A percentile compares a stretch with the other conserved stretches of the same genome.
Conservation (phyloP, 2,888 invertebrate species). For the Metopia argyrocephala region DNA sequence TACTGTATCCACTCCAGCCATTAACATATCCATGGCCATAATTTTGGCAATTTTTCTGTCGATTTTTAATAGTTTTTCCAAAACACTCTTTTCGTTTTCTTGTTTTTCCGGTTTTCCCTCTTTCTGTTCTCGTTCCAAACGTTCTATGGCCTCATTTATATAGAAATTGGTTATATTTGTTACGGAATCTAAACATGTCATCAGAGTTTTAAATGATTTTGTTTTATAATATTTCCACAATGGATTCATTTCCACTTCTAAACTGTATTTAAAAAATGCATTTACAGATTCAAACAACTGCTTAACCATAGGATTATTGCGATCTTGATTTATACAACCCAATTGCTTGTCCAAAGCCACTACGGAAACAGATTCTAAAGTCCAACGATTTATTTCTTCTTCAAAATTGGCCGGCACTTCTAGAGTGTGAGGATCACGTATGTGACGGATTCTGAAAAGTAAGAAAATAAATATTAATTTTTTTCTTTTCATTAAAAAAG, state of each 20-base stretch:
- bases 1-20: conserved; percentile 87
- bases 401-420: conserved; percentile 79
- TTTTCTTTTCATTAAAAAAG: not conserved
- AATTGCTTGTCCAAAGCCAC: conserved; percentile 77
- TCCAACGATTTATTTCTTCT: conserved; percentile 81
- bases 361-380: conserved; percentile 80
- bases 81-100: conserved; percentile 80
- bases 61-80: conserved; percentile 82
- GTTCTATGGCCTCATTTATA: conserved; percentile 74
- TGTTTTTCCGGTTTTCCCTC: conserved; percentile 64
- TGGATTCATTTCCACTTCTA: conserved; percentile 68
- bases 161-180: conserved; percentile 69
- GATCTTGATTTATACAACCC: conserved; percentile 68
- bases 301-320: conserved; percentile 63
- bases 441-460: conserved; percentile 72
- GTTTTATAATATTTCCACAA: conserved; percentile 69
- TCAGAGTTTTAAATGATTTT: conserved; percentile 66
- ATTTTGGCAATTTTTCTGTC: conserved; percentile 82
- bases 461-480: not conserved
- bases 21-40: conserved; percentile 86
- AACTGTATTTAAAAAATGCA: conserved; percentile 55
- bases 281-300: conserved; percentile 66
- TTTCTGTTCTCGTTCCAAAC: conserved; percentile 65
- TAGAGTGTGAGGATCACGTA: conserved; percentile 70
- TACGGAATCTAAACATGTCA: conserved; percentile 70